Conservation (phyloP, 1,140 invertebrate species). For the Delia radicum region DNA sequence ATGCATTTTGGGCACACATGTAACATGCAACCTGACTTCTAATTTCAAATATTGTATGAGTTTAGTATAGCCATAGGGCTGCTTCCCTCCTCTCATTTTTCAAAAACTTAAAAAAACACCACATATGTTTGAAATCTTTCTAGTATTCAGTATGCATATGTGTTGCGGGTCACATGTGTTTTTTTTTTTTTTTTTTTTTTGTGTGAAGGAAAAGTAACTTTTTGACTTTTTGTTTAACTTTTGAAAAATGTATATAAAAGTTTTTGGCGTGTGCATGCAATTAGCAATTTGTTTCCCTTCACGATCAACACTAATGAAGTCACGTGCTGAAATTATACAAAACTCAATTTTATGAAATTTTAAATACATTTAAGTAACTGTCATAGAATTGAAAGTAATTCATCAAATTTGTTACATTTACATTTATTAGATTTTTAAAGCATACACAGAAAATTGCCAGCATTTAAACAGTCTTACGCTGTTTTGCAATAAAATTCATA, state of each 20-base stretch:
- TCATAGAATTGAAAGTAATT: not conserved
- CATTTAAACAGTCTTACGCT: not conserved
- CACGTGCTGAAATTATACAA: not conserved
- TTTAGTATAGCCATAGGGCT: not conserved
- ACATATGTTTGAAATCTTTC: not conserved
- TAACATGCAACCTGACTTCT: not conserved
- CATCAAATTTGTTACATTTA: too few relatives aligned
- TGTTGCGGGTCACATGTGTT: not conserved
- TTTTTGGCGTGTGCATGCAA: not conserved
- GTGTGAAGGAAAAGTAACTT: not conserved
- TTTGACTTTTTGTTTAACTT: not conserved
- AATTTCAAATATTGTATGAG: too few relatives aligned
- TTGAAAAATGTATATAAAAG: not conserved
- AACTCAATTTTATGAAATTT: not conserved
- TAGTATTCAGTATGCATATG: not conserved
- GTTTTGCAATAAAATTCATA: too few relatives aligned
- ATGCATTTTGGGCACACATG: not conserved
- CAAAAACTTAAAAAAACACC: not conserved
- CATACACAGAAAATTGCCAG: not conserved
- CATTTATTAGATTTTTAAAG: too few relatives aligned
- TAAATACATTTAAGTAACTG: not conserved
- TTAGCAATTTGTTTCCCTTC: not conserved
- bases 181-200: too few relatives aligned
- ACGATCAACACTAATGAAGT: not conserved
- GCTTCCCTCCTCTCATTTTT: not conserved